Evolutionary conservation across 2,113 vertebrate genomes (phyloP).

Genomic region (Lutjanus erythropterus): DNA sequence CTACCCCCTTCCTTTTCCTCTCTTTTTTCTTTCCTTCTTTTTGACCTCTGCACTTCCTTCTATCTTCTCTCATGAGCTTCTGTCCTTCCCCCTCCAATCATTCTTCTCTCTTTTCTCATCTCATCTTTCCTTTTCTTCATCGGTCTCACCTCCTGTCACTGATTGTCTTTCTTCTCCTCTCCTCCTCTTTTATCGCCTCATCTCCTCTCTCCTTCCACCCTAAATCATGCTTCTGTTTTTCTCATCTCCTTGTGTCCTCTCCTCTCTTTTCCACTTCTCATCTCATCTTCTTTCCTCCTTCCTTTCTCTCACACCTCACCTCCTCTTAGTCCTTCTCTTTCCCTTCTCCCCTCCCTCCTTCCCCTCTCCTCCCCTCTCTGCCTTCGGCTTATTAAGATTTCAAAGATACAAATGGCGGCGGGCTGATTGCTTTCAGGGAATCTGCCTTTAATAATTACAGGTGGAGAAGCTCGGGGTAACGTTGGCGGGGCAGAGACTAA

Average conservation of each 20-base stretch:
- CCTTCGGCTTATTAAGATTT: conserved; percentile 94
- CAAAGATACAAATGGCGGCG: conserved; percentile 93
- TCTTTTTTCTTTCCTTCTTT: neutral
- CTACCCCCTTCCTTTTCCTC: neutral
- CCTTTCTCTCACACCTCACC: neutral
- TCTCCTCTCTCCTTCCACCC: neutral
- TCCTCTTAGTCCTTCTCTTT: neutral
- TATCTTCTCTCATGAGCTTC: too few species aligned
- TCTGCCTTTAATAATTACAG: conserved; percentile 99
- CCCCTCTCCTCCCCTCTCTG: neutral
- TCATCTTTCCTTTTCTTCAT: neutral
- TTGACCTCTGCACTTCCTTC: neutral
- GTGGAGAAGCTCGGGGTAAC: conserved; percentile 91
- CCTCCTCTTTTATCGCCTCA: neutral
- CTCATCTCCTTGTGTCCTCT: neutral
- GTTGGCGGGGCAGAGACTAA: conserved; percentile 95
- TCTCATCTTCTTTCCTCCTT: neutral
- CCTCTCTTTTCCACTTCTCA: neutral
- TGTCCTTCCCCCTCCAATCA: neutral
- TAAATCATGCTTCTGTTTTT: neutral
- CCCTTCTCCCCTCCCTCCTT: neutral
- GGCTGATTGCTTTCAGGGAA: conserved; percentile 99
- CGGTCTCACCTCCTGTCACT: too few species aligned
- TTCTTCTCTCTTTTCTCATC: neutral
- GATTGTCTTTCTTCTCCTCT: neutral